These are phyloP conservation scores for Zosterops lateralis DNA, from an alignment of 2,113 vertebrate genomes.

Conservation along the genomic window DNA sequence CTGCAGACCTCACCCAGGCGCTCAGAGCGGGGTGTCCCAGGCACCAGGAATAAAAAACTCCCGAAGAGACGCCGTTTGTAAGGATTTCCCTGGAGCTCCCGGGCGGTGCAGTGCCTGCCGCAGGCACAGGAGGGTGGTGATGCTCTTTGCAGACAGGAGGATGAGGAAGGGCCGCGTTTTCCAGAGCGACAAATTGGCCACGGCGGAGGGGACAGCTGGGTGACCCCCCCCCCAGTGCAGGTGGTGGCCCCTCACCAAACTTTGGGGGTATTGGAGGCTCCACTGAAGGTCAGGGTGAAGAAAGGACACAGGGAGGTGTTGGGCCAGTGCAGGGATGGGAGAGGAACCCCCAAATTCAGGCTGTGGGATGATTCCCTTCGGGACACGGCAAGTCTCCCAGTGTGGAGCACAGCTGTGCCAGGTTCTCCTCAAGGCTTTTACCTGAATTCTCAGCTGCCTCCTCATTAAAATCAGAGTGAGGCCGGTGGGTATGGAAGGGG, in stretches of 20 bases:
- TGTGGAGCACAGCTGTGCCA: rapidly evolving
- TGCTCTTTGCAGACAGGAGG: not conserved
- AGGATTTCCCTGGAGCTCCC: rapidly evolving
- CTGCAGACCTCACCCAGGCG: rapidly evolving
- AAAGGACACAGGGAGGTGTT: rapidly evolving
- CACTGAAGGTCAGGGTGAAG: not conserved
- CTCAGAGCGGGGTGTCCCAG: not conserved
- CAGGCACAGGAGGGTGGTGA: conserved; percentile 3
- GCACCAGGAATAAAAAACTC: not conserved
- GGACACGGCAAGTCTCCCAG: not conserved
- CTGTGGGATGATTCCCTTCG: not conserved
- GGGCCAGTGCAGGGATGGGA: not conserved
- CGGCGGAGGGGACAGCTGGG: not conserved
- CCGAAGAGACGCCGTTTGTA: rapidly evolving
- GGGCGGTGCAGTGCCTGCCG: not conserved
- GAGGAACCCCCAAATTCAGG: not conserved
- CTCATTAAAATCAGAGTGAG: not conserved
- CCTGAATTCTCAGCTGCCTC: not conserved
- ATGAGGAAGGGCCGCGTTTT: rapidly evolving
- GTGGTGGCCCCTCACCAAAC: not conserved
- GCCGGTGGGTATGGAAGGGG: rapidly evolving
- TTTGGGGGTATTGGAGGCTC: not conserved
- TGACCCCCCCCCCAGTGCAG: rapidly evolving
- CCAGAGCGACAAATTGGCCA: rapidly evolving
- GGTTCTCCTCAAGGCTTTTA: not conserved